Conservation (phyloP, 1,140 invertebrate genomes). For the Zaprionus inermis region DNA sequence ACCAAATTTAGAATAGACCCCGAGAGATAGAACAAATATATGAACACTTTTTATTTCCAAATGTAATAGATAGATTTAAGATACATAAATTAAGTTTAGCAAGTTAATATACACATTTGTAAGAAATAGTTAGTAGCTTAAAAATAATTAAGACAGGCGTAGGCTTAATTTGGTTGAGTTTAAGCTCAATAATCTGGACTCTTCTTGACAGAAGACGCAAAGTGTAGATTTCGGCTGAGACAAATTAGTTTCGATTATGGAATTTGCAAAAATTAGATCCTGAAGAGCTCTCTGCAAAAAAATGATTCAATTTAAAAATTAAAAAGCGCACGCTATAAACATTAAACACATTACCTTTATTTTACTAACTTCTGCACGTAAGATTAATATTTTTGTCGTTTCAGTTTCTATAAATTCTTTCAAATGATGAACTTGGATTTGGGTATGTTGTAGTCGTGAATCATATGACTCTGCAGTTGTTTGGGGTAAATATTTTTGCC, state of each 20-base stretch:
- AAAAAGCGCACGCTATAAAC: background rate
- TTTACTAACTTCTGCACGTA: constrained; percentile 53
- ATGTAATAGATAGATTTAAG: too few relatives aligned
- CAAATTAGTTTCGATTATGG: background rate
- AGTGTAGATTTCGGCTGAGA: background rate
- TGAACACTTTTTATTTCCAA: too few relatives aligned
- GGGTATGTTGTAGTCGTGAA: constrained; percentile 19
- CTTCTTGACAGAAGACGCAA: background rate
- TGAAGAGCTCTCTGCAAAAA: constrained; percentile 25
- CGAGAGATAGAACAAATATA: too few relatives aligned
- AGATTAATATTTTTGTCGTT: constrained; percentile 55
- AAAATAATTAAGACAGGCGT: background rate
- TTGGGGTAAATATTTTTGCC: background rate
- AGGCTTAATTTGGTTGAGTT: background rate
- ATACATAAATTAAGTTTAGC: too few relatives aligned
- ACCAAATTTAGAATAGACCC: too few relatives aligned
- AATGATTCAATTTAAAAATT: background rate
- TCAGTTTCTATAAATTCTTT: constrained; percentile 33
- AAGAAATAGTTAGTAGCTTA: background rate
- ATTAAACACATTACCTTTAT: constrained; percentile 35
- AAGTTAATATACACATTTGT: too few relatives aligned
- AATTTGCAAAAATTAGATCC: constrained; percentile 3
- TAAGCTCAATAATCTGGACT: background rate
- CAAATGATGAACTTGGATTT: constrained; percentile 32
- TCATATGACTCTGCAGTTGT: constrained; percentile 17